Evolutionary conservation across 1,140 invertebrate species (phyloP).

Genomic region (Drosophila tropicalis): DNA sequence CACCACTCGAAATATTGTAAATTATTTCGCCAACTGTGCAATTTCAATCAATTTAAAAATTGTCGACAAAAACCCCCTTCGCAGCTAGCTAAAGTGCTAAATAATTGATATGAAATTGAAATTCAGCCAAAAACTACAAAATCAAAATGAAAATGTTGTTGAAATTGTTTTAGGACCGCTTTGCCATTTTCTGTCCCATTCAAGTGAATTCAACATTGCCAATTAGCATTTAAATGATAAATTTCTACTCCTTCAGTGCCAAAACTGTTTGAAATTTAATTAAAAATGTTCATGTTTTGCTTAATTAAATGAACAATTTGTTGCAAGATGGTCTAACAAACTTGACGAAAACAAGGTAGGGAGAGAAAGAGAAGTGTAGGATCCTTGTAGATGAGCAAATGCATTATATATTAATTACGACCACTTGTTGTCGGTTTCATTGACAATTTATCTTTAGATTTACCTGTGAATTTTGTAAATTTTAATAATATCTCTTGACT

Average conservation of each 20-base stretch:
- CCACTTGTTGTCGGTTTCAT: constrained; percentile 27
- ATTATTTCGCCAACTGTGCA: constrained; percentile 8
- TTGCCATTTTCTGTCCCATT: neutral
- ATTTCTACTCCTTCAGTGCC: constrained; percentile 1
- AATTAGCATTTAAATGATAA: constrained; percentile 36
- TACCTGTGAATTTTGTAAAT: neutral
- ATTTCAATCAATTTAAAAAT: constrained; percentile 4
- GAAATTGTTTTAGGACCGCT: constrained; percentile 1
- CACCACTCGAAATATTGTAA: constrained; percentile 1
- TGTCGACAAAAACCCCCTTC: neutral
- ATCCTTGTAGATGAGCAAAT: constrained; percentile 4
- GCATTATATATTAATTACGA: constrained; percentile 32
- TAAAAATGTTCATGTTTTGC: constrained; percentile 31
- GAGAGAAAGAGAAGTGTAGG: no score
- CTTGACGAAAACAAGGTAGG: neutral
- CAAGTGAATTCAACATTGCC: constrained; percentile 12
- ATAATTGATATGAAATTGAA: constrained; percentile 4
- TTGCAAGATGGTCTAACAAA: neutral
- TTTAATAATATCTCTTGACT: neutral
- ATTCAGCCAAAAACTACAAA: neutral
- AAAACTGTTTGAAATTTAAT: constrained; percentile 28
- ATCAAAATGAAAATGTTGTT: constrained; percentile 2
- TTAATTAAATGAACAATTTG: constrained; percentile 38
- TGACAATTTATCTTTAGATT: constrained; percentile 4
- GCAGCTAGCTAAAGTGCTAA: neutral